Percentiles rank a stretch among this genome's conserved stretches.
Evolutionary conservation across 2,797 vertebrate species (phyloP).

Genomic region (Telmatherina bonti): DNA sequence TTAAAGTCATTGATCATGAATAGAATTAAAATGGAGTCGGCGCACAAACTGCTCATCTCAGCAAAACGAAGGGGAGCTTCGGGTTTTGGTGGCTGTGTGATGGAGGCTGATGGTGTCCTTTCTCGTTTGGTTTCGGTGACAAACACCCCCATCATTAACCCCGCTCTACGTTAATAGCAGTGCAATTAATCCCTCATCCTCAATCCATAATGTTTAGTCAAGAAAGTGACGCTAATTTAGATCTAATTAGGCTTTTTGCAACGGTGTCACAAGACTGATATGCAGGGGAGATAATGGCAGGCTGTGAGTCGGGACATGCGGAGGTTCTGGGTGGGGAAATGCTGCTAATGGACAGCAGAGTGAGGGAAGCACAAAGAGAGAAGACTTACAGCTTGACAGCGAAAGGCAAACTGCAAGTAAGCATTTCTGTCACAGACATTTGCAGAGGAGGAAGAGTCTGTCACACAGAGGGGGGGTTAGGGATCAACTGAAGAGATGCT

Average conservation of each 20-base stretch:
- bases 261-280: constrained; percentile 51
- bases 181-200: constrained; percentile 73
- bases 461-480: constrained; percentile 1
- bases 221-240: constrained; percentile 74
- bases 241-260: constrained; percentile 74
- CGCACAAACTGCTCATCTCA: constrained; percentile 52
- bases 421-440: constrained; percentile 36
- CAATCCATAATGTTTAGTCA: constrained; percentile 75
- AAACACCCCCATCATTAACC: constrained; percentile 69
- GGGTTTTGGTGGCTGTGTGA: constrained; percentile 18
- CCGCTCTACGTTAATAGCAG: constrained; percentile 68
- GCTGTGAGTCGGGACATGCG: constrained; percentile 12
- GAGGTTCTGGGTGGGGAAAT: background rate
- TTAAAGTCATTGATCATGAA: constrained; percentile 62
- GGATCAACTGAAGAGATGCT: constrained; percentile 5
- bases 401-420: constrained; percentile 37
- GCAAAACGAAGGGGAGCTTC: constrained; percentile 35
- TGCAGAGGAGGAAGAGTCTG: constrained; percentile 14
- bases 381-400: constrained; percentile 14
- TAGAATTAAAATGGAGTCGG: constrained; percentile 29
- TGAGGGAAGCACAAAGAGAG: constrained; percentile 43
- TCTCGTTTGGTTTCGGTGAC: constrained; percentile 51
- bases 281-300: constrained; percentile 42
- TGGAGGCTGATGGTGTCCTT: constrained; percentile 18
- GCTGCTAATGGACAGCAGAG: constrained; percentile 29